Conservation (phyloP, 2,113 vertebrate genomes). For the Sminthopsis crassicaudata region DNA sequence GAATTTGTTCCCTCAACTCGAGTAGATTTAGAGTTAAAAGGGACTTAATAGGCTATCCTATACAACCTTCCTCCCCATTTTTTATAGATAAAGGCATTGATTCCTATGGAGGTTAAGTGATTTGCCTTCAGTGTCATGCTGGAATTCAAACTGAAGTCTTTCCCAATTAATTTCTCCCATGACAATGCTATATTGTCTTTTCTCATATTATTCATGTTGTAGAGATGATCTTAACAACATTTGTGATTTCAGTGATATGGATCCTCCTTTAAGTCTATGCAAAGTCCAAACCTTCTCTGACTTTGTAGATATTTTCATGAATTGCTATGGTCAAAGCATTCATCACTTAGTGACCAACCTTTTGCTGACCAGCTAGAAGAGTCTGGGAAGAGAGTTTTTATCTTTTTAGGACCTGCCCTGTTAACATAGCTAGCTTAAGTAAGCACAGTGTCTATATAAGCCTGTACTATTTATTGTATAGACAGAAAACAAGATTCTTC, state of each 20-base stretch:
- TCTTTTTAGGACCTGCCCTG: background rate
- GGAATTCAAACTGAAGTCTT: background rate
- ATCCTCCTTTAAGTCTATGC: background rate
- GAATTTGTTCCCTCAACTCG: background rate
- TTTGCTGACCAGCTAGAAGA: background rate
- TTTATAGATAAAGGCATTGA: background rate
- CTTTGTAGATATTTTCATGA: background rate
- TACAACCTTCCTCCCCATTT: background rate
- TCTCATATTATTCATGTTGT: background rate
- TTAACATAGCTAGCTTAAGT: background rate
- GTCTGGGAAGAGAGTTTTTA: background rate
- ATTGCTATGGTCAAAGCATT: background rate
- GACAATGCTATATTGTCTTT: background rate
- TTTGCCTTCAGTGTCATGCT: background rate
- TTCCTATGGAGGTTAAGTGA: background rate
- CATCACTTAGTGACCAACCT: background rate
- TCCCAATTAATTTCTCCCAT: background rate
- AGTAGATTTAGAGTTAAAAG: background rate
- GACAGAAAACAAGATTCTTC: background rate
- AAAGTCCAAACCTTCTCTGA: background rate
- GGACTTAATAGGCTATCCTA: background rate
- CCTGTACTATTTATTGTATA: background rate
- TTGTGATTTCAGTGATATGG: background rate
- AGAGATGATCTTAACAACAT: background rate
- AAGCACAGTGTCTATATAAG: slow-evolving; percentile 21